Percentiles rank a stretch among this genome's conserved stretches.
phyloP scores from a whole-genome alignment of 2,888 invertebrate genomes.

The Galeopsomyia nigrocyanea region DNA sequence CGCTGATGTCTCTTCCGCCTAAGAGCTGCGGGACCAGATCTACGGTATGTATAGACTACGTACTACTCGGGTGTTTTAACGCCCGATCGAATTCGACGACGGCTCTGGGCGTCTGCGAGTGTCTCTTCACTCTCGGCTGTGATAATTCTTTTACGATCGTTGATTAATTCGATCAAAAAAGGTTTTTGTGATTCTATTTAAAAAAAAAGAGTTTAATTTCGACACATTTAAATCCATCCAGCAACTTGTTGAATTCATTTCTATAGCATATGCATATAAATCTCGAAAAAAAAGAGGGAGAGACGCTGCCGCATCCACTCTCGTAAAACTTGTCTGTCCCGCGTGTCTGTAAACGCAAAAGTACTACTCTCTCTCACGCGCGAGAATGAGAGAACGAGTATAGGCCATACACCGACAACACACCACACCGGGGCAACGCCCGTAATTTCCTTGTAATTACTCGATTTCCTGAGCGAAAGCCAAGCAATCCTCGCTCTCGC shows the following conservation, averaged over 20 bases:
- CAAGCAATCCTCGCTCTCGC: conserved; percentile 46
- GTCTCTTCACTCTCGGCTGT: no score
- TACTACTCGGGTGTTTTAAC: conserved; percentile 15
- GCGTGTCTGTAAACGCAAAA: background rate
- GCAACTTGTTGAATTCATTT: conserved; percentile 28
- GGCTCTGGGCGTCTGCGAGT: no score
- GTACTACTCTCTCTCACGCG: background rate
- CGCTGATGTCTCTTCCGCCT: no score
- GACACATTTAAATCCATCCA: background rate
- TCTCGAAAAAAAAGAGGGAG: background rate
- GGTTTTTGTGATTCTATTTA: no score
- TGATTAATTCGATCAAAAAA: no score
- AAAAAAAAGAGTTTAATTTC: no score
- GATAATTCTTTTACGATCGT: no score
- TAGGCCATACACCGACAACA: conserved; percentile 52
- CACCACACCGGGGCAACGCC: conserved; percentile 64
- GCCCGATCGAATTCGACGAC: no score
- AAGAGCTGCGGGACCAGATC: background rate
- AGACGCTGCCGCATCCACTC: background rate
- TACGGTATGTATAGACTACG: background rate
- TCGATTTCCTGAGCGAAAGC: conserved; percentile 61
- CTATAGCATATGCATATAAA: background rate
- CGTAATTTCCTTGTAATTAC: conserved; percentile 68
- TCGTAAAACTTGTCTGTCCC: background rate
- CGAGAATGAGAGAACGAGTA: conserved; percentile 30